Evolutionary conservation across 92 coral and sea anemone species (phyloP).

Genomic region (Virgularia gustaviana): DNA sequence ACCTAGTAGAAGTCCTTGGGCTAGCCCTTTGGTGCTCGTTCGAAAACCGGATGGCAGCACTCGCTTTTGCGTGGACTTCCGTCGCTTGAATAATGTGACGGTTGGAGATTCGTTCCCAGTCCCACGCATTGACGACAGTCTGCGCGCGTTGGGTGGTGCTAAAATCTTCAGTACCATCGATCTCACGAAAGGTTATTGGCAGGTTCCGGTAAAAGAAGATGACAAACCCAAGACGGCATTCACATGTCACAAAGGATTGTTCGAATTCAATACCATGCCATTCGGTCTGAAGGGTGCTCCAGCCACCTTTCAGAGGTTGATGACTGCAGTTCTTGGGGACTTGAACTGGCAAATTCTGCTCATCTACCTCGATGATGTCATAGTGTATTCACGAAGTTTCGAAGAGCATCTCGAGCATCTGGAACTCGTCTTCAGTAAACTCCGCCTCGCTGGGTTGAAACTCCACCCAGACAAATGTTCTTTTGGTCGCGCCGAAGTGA

Average conservation of each 20-base stretch:
- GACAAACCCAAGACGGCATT: constrained; percentile 17
- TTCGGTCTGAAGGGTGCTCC: constrained; percentile 25
- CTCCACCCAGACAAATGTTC: constrained; percentile 8
- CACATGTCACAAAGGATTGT: constrained; percentile 12
- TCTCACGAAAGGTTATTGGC: constrained; percentile 29
- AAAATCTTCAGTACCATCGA: constrained; percentile 2
- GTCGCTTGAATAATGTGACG: constrained; percentile 6
- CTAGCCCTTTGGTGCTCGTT: constrained; percentile 20
- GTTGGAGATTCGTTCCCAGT: constrained; percentile 21
- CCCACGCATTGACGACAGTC: constrained; percentile 21
- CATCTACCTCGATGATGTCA: constrained; percentile 15
- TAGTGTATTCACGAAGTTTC: constrained; percentile 20
- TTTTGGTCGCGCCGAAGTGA: constrained; percentile 4
- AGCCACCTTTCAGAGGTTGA: constrained; percentile 16
- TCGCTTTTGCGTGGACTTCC: constrained; percentile 20
- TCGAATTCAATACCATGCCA: constrained; percentile 22
- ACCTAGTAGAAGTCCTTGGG: constrained; percentile 16
- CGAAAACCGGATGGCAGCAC: constrained; percentile 9
- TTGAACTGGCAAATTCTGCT: constrained; percentile 21
- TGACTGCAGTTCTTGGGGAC: constrained; percentile 14
- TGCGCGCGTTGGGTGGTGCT: constrained; percentile 16
- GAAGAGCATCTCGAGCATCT: constrained; percentile 20
- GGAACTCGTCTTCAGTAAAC: constrained; percentile 15
- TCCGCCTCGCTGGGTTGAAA: constrained; percentile 15
- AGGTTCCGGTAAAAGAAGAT: constrained; percentile 16